Evolutionary conservation across 2,797 vertebrate species (phyloP), one percentile per base, ranked within the genome.

Genomic region (Lagocephalus sceleratus): DNA sequence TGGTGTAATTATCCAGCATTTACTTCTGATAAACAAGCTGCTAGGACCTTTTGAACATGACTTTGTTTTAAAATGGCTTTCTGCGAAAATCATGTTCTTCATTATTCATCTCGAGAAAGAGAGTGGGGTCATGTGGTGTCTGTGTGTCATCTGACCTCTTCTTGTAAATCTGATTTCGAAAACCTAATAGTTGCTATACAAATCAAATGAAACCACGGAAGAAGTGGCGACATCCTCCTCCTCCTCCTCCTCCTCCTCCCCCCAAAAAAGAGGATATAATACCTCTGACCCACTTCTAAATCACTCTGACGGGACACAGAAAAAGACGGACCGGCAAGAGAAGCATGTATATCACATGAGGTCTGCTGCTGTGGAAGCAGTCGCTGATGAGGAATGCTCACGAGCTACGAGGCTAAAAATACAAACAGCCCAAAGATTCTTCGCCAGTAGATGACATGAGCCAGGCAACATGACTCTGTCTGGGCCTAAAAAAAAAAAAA

Each of bases 221-320:
- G 73, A 77, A 79, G 70, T 68, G 52, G 63, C 40, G n/a, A 80
- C 81, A 87, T 87, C 83, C 84, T 82, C 56, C 52, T 21, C 51
- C 63, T 73, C 81, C 81, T n/a, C n/a, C n/a, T 87, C 83, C 84
- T 82, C 56, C 52, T 21, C 51, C 63, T 73, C 81, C 81, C n/a
- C n/a, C n/a, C n/a, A 81, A 85, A 81, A 84, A 87, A 90, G 79
- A 85, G 86, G 84, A 87, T 78, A 79, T 77, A 66, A 76, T 75
- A 79, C 80, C 83, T 66, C 75, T 85, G 83, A 88, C 84, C 81
- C 75, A 82, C 75, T 80, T 82, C 60, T 47, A 72, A 68, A 79
- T 75, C 70, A 67, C 70, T 64, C 58, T 40, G 52, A 57, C 73
- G 76, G 29, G 57, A 58, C 54, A 48, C 20, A 8, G 74, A 66